Evolutionary conservation across 2,888 invertebrate species (phyloP).

Genomic region (Abrostola tripartita): DNA sequence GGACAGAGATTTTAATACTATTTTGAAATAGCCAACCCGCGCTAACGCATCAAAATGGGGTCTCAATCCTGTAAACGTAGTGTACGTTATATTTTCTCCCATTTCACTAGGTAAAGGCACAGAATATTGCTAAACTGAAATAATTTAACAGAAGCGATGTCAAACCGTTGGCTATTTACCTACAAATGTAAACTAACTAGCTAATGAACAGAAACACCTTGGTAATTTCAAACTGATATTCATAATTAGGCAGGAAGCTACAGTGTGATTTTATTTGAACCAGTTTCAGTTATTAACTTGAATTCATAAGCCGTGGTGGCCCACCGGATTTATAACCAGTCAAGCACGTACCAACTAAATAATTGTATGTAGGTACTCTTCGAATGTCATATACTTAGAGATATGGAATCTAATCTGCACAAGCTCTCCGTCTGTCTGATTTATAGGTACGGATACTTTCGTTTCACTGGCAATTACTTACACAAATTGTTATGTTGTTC

Average conservation of each 20-base stretch:
- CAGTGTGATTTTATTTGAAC: constrained; percentile 26
- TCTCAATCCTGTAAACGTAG: constrained; percentile 66
- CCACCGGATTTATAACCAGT: neutral
- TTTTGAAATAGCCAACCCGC: constrained; percentile 73
- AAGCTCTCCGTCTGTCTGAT: too few species aligned
- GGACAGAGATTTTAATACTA: constrained; percentile 62
- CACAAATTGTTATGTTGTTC: too few species aligned
- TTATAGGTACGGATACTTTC: too few species aligned
- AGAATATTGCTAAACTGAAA: neutral
- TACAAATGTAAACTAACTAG: constrained; percentile 14
- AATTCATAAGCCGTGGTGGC: neutral
- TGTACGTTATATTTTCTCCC: constrained; percentile 40
- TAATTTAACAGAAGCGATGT: neutral
- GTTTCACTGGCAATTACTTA: too few species aligned
- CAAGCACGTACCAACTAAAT: neutral
- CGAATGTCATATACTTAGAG: too few species aligned
- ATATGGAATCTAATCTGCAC: too few species aligned
- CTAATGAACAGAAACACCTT: constrained; percentile 25
- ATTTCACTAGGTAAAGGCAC: constrained; percentile 27
- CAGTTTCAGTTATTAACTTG: neutral
- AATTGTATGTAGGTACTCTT: too few species aligned
- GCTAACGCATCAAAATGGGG: constrained; percentile 76
- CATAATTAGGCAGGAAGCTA: constrained; percentile 32
- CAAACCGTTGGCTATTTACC: constrained; percentile 5
- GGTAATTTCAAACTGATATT: constrained; percentile 31